phyloP scores from a whole-genome alignment of 2,113 vertebrate species.

The Psittacara wagleri region DNA sequence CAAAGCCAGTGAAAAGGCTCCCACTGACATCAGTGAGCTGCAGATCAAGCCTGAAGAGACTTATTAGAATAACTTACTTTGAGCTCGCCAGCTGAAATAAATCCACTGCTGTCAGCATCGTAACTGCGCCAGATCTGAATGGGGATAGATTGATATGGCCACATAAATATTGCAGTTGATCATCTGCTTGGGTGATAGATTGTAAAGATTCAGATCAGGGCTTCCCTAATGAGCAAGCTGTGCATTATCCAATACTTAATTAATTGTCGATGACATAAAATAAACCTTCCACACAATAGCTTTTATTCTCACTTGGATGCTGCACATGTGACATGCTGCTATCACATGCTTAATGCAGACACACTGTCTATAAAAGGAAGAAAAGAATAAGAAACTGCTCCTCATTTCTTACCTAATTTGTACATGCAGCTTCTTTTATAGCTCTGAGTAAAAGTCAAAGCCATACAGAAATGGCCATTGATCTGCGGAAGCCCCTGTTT shows the following conservation, averaged over 20 bases:
- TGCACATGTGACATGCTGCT: background rate
- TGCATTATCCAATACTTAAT: background rate
- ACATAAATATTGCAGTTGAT: background rate
- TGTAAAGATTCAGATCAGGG: background rate
- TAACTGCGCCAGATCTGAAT: slow-evolving; percentile 96
- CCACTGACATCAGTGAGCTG: background rate
- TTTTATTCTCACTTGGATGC: background rate
- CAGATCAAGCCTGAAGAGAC: background rate
- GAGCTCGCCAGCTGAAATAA: slow-evolving; percentile 89
- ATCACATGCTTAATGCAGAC: background rate
- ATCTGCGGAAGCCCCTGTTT: background rate
- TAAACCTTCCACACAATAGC: background rate
- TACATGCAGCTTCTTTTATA: background rate
- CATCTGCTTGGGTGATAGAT: background rate
- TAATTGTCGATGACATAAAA: background rate
- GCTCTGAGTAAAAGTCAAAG: background rate
- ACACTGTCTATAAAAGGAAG: background rate
- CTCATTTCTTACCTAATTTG: background rate
- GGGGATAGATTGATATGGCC: background rate
- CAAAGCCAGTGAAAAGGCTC: background rate
- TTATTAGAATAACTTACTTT: slow-evolving; percentile 73
- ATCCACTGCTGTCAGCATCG: slow-evolving; percentile 92
- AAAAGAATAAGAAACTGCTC: background rate
- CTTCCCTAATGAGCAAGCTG: background rate
- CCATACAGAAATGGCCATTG: background rate